Base-by-base conservation (phyloP, 2,888 invertebrate species). In the Cryptocephalus primarius region DNA sequence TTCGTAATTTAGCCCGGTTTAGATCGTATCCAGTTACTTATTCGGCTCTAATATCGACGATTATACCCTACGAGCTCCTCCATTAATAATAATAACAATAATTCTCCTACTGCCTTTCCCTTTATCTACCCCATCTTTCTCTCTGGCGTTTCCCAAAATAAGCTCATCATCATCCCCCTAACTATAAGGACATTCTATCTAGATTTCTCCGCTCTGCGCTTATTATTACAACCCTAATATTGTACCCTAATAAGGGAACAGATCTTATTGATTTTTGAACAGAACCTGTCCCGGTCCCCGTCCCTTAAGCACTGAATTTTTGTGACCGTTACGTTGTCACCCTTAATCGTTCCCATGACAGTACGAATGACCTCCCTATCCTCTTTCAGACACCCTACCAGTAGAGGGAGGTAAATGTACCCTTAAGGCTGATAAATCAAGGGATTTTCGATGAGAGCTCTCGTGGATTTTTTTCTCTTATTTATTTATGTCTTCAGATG, bases 341-440 rank as follows among this genome's bases (percentile, higher is more conserved):
- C 42, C 42, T 44, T 53, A 51, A 51, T 49, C 45, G 53, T 48
- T 51, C 53, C 51, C 53, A 51, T 43, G 52, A 50, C 45, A 44
- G 45, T 41, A 44, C 40, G 45, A 49, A 43, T 41, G 49, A n/a
- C 45, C 36, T 36, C n/a, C 12, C 36, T 6, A 6, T 36, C 11
- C 36, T 36, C 11, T 36, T n/a, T 36, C 36, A 2, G 12, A 36
- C 12, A 12, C 12, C 12, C 11, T 36, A 2, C 12, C 3, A 48
- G 44, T 48, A 42, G 11, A 42, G 38, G 32, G 22, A 33, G 40
- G 44, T 34, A 33, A 32, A 33, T 36, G 34, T 42, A 39, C 42
- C 44, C 36, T 43, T 42, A 45, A 42, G 38, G 39, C 42, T 41
- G 45, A 50, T 51, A 51, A 51, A 53, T 53, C 50, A 45, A 38